Evolutionary conservation across 2,113 vertebrate species (phyloP).

Genomic region (Salvator merianae): DNA sequence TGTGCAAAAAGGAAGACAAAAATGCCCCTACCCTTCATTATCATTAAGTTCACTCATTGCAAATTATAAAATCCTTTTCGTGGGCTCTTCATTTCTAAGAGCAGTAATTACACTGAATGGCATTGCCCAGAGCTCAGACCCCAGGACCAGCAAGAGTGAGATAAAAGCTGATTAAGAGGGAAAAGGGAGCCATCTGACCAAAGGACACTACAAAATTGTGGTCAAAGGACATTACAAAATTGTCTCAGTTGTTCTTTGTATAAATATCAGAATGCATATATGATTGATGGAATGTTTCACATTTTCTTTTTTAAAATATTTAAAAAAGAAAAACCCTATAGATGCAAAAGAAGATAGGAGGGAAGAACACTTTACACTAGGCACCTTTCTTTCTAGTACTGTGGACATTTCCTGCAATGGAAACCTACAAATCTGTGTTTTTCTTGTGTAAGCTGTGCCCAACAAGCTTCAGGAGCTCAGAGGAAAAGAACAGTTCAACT

Average conservation of each 20-base stretch:
- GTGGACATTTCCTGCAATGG: too few species aligned
- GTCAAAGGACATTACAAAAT: too few species aligned
- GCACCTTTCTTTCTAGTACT: too few species aligned
- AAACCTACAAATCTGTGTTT: too few species aligned
- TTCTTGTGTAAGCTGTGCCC: too few species aligned
- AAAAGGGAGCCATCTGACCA: neutral
- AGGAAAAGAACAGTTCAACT: too few species aligned
- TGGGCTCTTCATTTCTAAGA: conserved; percentile 33
- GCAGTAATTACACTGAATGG: conserved; percentile 38
- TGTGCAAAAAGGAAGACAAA: conserved; percentile 60
- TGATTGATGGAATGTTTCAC: neutral
- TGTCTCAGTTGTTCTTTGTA: neutral
- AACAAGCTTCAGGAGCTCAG: too few species aligned
- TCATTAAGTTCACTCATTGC: conserved; percentile 20
- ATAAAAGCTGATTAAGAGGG: neutral
- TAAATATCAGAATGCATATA: neutral
- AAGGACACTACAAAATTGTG: too few species aligned
- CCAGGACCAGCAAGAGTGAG: neutral
- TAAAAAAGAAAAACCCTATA: neutral
- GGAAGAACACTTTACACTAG: too few species aligned
- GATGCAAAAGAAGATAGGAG: neutral
- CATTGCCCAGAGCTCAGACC: accelerated
- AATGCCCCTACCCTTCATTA: conserved; percentile 1
- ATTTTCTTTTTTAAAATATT: neutral
- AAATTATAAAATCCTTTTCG: conserved; percentile 36